These are phyloP conservation scores for Dendrolimus pini DNA, from an alignment of 2,888 invertebrate genomes.

Conservation along the genomic window DNA sequence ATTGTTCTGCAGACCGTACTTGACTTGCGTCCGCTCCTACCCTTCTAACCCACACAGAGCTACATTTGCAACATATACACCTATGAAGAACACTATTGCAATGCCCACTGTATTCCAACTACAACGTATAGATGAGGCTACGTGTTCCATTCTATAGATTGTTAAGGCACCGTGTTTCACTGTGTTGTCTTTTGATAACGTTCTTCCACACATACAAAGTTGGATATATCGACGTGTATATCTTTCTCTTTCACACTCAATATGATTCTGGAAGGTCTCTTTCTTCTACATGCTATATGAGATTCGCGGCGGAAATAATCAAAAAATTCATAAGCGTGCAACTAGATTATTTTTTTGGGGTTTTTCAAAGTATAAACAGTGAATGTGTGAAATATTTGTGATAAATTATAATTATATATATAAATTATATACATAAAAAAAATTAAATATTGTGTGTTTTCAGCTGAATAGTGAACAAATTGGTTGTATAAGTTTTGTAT, in stretches of 20 bases:
- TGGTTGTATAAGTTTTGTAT: constrained; percentile 25
- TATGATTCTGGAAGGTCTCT: constrained; percentile 7
- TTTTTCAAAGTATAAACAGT: no score
- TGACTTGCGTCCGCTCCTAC: constrained; percentile 55
- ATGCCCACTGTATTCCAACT: constrained; percentile 21
- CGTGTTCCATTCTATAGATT: constrained; percentile 10
- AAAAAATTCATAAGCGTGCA: no score
- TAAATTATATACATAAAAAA: not conserved
- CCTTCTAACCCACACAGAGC: constrained; percentile 39
- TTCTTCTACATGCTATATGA: constrained; percentile 15
- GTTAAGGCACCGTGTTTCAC: constrained; percentile 22
- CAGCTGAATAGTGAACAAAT: constrained; percentile 18
- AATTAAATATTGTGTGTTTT: not conserved
- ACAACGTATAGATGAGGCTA: constrained; percentile 32
- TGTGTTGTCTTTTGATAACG: constrained; percentile 17
- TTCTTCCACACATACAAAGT: constrained; percentile 30
- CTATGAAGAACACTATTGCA: constrained; percentile 21
- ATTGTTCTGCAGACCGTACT: constrained; percentile 33
- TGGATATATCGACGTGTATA: constrained; percentile 27
- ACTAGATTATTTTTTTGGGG: no score
- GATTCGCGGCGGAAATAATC: no score
- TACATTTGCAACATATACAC: constrained; percentile 14
- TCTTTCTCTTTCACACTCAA: constrained; percentile 15
- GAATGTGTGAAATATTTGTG: no score
- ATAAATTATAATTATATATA: no score